phyloP scores from a whole-genome alignment of 2,113 vertebrate genomes.

The Cepphus grylle region DNA sequence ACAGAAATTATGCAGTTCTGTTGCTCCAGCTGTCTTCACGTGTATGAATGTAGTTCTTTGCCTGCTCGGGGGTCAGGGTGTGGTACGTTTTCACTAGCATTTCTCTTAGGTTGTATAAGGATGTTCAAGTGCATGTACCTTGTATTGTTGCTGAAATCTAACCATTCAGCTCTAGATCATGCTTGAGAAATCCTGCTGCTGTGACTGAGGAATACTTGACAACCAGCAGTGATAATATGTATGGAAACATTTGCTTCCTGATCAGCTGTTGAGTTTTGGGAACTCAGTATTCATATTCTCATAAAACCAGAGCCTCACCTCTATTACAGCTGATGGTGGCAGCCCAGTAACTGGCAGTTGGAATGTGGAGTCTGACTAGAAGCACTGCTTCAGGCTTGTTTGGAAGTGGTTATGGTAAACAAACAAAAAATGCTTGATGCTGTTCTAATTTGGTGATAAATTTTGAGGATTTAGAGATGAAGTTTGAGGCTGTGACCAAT shows the following conservation, averaged over 20 bases:
- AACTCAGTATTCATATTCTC: neutral
- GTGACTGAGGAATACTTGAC: neutral
- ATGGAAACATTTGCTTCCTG: neutral
- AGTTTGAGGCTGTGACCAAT: neutral
- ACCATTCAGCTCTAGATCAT: neutral
- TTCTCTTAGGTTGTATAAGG: neutral
- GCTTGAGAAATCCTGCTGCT: neutral
- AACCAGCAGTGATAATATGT: neutral
- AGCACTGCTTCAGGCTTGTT: neutral
- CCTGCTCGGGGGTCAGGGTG: neutral
- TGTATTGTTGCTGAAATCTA: neutral
- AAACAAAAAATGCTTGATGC: neutral
- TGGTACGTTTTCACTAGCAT: accelerated
- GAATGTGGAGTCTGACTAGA: neutral
- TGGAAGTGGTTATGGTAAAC: neutral
- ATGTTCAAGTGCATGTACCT: accelerated
- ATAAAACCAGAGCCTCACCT: neutral
- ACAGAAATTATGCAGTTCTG: neutral
- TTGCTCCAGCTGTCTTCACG: neutral
- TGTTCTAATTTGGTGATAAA: neutral
- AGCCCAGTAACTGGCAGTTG: neutral
- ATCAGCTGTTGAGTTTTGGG: neutral
- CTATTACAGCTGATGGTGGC: neutral
- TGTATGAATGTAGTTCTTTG: neutral
- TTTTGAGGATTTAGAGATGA: neutral